phyloP scores from a whole-genome alignment of 2,888 invertebrate species.

The Leucophenga montana region DNA sequence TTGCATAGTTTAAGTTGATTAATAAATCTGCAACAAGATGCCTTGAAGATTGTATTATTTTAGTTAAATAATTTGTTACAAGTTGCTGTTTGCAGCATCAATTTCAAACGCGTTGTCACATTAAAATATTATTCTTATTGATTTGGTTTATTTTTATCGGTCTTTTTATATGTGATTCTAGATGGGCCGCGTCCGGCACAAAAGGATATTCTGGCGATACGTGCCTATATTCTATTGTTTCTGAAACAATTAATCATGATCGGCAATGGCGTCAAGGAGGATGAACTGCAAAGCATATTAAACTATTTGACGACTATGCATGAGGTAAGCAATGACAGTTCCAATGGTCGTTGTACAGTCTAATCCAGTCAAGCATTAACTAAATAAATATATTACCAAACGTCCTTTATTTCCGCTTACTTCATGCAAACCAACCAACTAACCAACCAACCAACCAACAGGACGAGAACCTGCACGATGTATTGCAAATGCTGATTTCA shows the following conservation, averaged over 20 bases:
- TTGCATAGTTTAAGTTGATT: no score
- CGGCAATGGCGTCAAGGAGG: constrained; percentile 97
- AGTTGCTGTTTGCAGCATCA: no score
- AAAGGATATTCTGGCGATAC: constrained; percentile 94
- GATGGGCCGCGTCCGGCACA: constrained; percentile 95
- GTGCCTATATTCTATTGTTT: constrained; percentile 95
- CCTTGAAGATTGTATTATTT: no score
- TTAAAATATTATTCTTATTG: no score
- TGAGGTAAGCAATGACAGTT: constrained; percentile 82
- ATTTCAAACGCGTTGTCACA: no score
- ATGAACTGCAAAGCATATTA: constrained; percentile 97
- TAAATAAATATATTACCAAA: neutral
- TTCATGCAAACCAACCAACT: no score
- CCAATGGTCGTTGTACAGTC: no score
- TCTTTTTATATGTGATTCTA: constrained; percentile 63
- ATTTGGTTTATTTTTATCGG: no score
- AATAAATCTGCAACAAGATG: no score
- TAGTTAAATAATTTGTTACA: no score
- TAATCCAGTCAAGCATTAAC: neutral
- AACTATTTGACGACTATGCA: constrained; percentile 98
- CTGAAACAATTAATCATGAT: constrained; percentile 97
- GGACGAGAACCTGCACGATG: constrained; percentile 99
- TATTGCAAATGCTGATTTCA: constrained; percentile 96
- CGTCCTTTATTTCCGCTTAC: no score
- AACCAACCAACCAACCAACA: no score